phyloP scores from a whole-genome alignment of 1,140 invertebrate genomes.

The Nymphalis io region DNA sequence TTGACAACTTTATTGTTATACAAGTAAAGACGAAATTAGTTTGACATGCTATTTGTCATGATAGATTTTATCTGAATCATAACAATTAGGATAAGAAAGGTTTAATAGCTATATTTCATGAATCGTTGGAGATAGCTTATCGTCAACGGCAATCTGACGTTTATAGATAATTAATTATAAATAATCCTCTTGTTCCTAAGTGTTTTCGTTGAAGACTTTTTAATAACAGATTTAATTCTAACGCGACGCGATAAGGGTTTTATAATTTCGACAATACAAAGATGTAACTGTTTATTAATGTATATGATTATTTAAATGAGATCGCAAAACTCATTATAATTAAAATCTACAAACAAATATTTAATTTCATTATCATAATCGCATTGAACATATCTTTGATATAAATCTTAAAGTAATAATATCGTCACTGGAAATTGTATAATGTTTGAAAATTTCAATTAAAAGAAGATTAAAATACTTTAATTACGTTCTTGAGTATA shows the following conservation, averaged over 20 bases:
- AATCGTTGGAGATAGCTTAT: background rate
- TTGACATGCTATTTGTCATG: background rate
- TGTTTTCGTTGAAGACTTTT: background rate
- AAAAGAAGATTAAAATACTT: too few species aligned
- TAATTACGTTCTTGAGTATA: too few species aligned
- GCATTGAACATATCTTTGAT: too few species aligned
- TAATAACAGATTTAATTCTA: background rate
- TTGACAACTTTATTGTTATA: background rate
- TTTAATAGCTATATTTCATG: conserved; percentile 1
- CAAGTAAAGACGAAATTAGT: background rate
- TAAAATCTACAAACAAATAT: too few species aligned
- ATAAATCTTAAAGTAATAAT: too few species aligned
- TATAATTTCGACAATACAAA: too few species aligned
- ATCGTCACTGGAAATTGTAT: too few species aligned
- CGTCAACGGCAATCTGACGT: background rate
- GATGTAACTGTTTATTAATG: too few species aligned
- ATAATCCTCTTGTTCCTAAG: conserved; percentile 9
- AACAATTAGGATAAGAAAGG: background rate
- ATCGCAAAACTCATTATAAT: too few species aligned
- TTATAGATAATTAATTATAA: background rate
- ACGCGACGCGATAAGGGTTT: background rate
- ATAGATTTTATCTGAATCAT: conserved; percentile 8
- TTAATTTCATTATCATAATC: too few species aligned
- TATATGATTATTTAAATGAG: too few species aligned
- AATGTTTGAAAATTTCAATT: too few species aligned